phyloP scores from a whole-genome alignment of 2,888 invertebrate species.

The Pantelozetes paolii region DNA sequence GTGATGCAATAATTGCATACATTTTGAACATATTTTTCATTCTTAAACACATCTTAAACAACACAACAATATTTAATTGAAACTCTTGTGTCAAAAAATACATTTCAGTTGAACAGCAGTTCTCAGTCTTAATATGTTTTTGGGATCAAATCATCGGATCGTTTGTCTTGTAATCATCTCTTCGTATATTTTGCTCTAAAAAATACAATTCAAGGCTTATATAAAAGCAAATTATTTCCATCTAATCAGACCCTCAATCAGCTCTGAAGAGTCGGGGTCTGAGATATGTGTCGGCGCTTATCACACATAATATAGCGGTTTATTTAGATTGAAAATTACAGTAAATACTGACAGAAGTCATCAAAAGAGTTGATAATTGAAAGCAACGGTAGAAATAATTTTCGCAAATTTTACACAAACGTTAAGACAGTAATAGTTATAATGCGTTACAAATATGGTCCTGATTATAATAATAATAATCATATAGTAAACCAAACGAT shows the following conservation, averaged over 20 bases:
- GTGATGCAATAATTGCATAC: slow-evolving; percentile 30
- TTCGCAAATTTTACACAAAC: too few relatives aligned
- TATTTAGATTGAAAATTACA: neutral
- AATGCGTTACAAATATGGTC: neutral
- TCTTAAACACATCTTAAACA: neutral
- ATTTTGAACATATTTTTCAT: slow-evolving; percentile 14
- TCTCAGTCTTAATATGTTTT: neutral
- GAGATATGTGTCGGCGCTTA: neutral
- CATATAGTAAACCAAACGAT: too few relatives aligned
- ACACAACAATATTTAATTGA: slow-evolving; percentile 11
- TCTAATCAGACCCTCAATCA: too few relatives aligned
- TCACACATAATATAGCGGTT: neutral
- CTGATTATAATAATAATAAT: too few relatives aligned
- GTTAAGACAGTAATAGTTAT: neutral
- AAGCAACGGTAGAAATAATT: too few relatives aligned
- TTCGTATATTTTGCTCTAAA: neutral
- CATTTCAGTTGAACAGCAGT: neutral
- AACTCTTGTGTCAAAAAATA: slow-evolving; percentile 8
- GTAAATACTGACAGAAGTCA: too few relatives aligned
- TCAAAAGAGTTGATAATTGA: too few relatives aligned
- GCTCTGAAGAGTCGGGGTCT: too few relatives aligned
- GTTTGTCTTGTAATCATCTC: slow-evolving; percentile 28
- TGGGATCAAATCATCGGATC: slow-evolving; percentile 6
- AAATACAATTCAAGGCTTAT: neutral
- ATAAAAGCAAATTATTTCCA: neutral